Base-by-base conservation (phyloP, 2,888 invertebrate species). In the Resseliella maxima region DNA sequence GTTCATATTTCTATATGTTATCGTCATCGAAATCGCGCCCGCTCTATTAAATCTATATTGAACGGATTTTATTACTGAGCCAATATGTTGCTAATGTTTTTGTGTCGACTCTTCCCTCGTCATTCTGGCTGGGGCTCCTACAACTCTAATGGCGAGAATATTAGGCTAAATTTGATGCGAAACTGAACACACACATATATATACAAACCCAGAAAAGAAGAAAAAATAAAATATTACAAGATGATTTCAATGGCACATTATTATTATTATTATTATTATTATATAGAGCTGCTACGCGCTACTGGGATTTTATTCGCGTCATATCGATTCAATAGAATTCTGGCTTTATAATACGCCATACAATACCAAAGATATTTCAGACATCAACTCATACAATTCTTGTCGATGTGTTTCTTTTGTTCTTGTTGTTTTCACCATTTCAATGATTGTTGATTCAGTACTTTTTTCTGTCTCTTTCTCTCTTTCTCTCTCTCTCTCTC, bases 11-110 rank as follows among this genome's bases (percentile, higher is more conserved):
- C 24, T 38, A 6, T 27, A 15, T 83, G 83, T 83, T 83, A 83
- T 83, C 83, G 83, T 21, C 83, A 38, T 83, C 24, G 12, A 38
- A 83, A 83, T 83, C 83, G 83, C 83, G 83, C 38, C 83, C 36
- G 38, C 83, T 83, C 83, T 38, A 83, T 83, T 83, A 83, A 83
- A 83, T 38, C 24, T 36, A 8, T 83, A 83, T 83, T 83, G 83
- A 83, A 83, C 83, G 38, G 38, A 38, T 83, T 83, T 83, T 83
- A 83, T 83, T 83, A 24, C 83, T 38, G 6, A 38, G 83, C 38
- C 83, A 83, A 83, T 83, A 83, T 83, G 72, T 72, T 72, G 72
- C 31, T 72, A 72, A 72, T 72, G 72, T 35, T 72, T 59, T 59
- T 10, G 18, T n/a, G 72, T 31, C 1, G 15, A 35, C 72, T 31